Base-by-base conservation (phyloP, 2,797 vertebrate species). In the Channa striata region DNA sequence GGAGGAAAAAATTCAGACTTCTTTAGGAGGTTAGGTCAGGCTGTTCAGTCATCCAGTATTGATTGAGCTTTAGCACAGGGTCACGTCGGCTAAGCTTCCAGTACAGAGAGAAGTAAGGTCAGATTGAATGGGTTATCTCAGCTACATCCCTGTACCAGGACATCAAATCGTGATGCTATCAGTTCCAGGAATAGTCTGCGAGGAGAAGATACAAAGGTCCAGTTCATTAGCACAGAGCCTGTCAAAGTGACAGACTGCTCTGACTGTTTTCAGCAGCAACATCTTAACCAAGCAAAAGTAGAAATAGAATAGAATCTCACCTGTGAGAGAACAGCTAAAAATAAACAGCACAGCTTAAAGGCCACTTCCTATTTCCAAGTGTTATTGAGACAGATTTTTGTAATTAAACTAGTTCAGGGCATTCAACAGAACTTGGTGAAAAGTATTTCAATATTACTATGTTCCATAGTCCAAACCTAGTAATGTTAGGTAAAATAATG, bases 121-220 rank as follows among this genome's bases (percentile, higher is more conserved):
- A 82, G 81, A 82, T 57, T 77, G 75, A 87, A 85, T 11, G 36
- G 37, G 46, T 85, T 81, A 84, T 87, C 80, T 71, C 14, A 9
- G 59, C 80, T 81, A 57, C 74, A 82, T 88, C 71, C 74, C 73
- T 78, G 76, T 78, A 70, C 59, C 60, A 60, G 75, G 60, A 80
- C 69, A 83, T 84, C 77, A 64, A 66, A 74, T 78, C 78, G 69
- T 49, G 73, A 83, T 73, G 70, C 30, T 76, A 87, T 86, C 74
- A 49, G 60, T 74, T 90, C 82, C 86, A 77, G 76, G 77, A 91
- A 91, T 75, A 87, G 74, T 57, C 70, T 60, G 44, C 76, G 77
- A 82, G 60, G 61, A 52, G 49, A 64, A 53, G 68, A 84, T 64
- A 77, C 78, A 87, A 77, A 85, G 75, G 80, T 89, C 75, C 50